A percentile compares a stretch with the other conserved stretches of the same genome.
Conservation (phyloP, 2,113 vertebrate genomes). For the Eulacestoma nigropectus region DNA sequence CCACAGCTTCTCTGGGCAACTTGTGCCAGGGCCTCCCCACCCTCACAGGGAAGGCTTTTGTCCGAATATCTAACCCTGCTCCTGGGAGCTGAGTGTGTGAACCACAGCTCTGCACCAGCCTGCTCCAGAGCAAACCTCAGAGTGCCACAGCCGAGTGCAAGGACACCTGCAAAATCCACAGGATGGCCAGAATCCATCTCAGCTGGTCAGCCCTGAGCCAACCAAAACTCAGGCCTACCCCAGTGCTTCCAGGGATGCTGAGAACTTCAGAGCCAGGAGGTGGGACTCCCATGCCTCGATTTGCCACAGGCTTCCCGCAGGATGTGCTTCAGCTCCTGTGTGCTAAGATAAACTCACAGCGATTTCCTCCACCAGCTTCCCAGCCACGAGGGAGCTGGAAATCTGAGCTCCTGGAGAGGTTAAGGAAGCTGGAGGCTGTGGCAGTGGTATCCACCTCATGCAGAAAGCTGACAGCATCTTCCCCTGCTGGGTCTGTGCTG, state of each 20-base stretch:
- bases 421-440: neutral
- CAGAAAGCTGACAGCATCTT: neutral
- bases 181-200: neutral
- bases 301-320: neutral
- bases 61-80: neutral
- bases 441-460: neutral
- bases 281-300: rapidly evolving
- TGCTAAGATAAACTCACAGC: neutral
- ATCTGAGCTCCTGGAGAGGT: rapidly evolving
- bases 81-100: neutral
- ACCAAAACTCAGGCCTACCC: neutral
- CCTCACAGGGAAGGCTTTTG: neutral
- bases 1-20: neutral
- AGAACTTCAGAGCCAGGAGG: neutral
- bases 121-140: neutral
- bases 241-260: neutral
- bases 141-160: neutral
- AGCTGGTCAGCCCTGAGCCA: neutral
- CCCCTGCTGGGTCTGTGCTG: neutral
- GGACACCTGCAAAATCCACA: neutral
- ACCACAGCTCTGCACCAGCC: neutral
- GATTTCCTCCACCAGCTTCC: neutral
- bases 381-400: neutral
- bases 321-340: neutral
- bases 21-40: neutral